Conservation (phyloP, 2,888 invertebrate species). For the Napeogenes sylphis region DNA sequence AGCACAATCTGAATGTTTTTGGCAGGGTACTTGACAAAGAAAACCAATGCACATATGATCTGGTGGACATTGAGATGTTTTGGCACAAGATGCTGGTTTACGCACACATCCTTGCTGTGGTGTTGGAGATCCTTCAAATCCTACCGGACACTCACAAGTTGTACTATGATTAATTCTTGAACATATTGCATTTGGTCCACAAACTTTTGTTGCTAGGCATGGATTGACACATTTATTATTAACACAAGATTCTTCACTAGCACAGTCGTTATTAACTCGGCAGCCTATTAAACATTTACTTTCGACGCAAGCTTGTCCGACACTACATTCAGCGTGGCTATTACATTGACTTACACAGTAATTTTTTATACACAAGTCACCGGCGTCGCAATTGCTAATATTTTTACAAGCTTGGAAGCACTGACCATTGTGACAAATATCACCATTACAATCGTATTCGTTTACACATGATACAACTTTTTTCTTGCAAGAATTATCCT, state of each 20-base stretch:
- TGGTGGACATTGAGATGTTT: slow-evolving; percentile 84
- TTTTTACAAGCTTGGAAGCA: slow-evolving; percentile 89
- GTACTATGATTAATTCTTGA: slow-evolving; percentile 85
- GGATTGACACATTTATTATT: slow-evolving; percentile 91
- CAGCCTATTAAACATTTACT: slow-evolving; percentile 91
- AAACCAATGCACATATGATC: slow-evolving; percentile 87
- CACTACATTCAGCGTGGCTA: slow-evolving; percentile 88
- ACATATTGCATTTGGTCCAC: slow-evolving; percentile 91
- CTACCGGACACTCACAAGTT: slow-evolving; percentile 88
- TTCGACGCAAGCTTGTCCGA: slow-evolving; percentile 87
- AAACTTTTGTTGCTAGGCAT: slow-evolving; percentile 84
- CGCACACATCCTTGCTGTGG: slow-evolving; percentile 93
- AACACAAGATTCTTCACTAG: slow-evolving; percentile 86
- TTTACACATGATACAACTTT: slow-evolving; percentile 80
- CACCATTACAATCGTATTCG: slow-evolving; percentile 87
- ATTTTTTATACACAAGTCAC: slow-evolving; percentile 87
- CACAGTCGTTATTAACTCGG: slow-evolving; percentile 89
- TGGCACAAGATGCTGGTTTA: slow-evolving; percentile 83
- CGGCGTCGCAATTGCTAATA: slow-evolving; percentile 85
- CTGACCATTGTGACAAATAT: slow-evolving; percentile 88
- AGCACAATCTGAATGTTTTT: slow-evolving; percentile 85
- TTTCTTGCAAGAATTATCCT: slow-evolving; percentile 82
- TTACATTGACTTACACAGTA: slow-evolving; percentile 88
- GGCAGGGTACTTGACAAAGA: slow-evolving; percentile 87
- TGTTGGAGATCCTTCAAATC: slow-evolving; percentile 91